Evolutionary conservation across 1,140 invertebrate genomes (phyloP).

Genomic region (Cotesia vestalis): DNA sequence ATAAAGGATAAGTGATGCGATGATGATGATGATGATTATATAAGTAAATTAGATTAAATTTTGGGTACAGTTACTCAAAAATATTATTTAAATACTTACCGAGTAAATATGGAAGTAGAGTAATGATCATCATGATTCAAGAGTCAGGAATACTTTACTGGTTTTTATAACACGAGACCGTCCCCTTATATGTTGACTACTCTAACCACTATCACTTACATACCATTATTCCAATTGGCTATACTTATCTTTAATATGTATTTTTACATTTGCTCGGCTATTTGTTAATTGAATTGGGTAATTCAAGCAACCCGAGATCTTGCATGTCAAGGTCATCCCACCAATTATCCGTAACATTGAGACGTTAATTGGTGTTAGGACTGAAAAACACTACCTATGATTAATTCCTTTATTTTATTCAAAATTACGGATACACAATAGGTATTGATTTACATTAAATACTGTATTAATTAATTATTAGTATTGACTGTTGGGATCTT

Average conservation of each 20-base stretch:
- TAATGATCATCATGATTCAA: slow-evolving; percentile 21
- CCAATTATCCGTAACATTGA: too few relatives aligned
- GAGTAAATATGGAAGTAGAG: slow-evolving; percentile 27
- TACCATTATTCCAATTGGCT: slow-evolving; percentile 25
- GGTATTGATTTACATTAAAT: too few relatives aligned
- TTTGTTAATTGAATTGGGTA: slow-evolving; percentile 19
- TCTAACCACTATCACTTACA: slow-evolving; percentile 4
- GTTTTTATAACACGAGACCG: background rate
- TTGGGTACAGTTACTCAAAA: background rate
- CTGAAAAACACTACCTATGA: too few relatives aligned
- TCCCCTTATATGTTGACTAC: slow-evolving; percentile 16
- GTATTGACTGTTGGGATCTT: background rate
- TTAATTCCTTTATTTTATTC: background rate
- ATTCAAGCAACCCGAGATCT: background rate
- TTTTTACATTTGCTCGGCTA: background rate
- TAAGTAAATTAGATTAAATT: background rate
- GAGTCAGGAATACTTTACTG: slow-evolving; percentile 15
- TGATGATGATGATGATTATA: too few relatives aligned
- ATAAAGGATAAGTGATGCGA: too few relatives aligned
- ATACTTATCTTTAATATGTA: background rate
- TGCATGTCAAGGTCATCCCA: slow-evolving; percentile 4
- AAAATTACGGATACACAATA: background rate
- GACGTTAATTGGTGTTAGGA: too few relatives aligned
- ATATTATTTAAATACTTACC: slow-evolving; percentile 19
- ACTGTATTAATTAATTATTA: too few relatives aligned